Evolutionary conservation across 2,888 invertebrate genomes (phyloP), one percentile per base, ranked within the genome.

Genomic region (Tryphoninae sp.): DNA sequence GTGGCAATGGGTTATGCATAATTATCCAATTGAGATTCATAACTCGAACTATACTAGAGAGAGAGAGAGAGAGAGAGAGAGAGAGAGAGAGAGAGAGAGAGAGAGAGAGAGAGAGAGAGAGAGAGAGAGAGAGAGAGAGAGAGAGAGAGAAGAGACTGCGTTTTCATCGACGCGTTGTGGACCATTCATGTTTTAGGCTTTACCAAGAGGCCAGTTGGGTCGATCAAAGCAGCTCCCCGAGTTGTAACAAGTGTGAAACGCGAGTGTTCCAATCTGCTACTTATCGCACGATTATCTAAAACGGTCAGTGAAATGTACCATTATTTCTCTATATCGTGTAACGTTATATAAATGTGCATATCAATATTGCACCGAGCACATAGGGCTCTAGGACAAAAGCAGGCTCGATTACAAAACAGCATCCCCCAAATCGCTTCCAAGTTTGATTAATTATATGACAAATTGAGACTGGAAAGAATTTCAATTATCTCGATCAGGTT

Each of bases 1-100:
- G 86, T 87, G 86, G 87, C 88, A 89, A 90, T 89, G 88, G 88
- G 87, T 90, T 88, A 88, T 88, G 87, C 84, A 89, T 90, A 91
- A 92, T 92, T 91, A 91, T 91, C 88, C 92, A 92, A 92, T 92
- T 92, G 92, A 92, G 91, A 90, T 89, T 90, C 89, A 90, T 84
- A 81, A 90, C 88, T 89, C 89, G 88, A 62, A 64, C 69, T 69
- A 71, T 64, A 86, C 87, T 88, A 87, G 86, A 87, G 86, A 87
- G 88, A 75, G 78, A 80, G 23, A 84, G 13, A 45, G 83, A 82
- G 4, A 45, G 2, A 4, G 45, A 45, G 45, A 45, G 45, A 0
- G 45, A 45, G 45, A 45, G 45, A 86, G 86, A 87, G 88, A 75
- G 75, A 80, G 33, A n/a, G 13, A 45, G 82, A 82, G 7, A 45